A percentile compares a stretch with the other conserved stretches of the same genome.
phyloP scores from a whole-genome alignment of 2,888 invertebrate genomes.

The Gryllus longicercus region DNA sequence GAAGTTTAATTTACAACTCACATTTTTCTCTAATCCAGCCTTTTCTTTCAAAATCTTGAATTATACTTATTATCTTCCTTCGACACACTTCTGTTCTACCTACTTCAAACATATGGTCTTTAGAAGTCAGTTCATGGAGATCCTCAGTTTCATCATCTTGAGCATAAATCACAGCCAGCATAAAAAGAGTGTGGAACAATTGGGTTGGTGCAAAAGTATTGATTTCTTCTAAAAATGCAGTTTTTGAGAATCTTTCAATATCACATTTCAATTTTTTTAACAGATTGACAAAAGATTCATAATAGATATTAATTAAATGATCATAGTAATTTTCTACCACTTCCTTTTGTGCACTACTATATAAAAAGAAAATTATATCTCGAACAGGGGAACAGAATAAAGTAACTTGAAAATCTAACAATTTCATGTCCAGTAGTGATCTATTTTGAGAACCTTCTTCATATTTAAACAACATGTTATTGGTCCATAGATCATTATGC shows the following conservation, averaged over 20 bases:
- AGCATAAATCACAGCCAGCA: background rate
- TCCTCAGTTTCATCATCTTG: background rate
- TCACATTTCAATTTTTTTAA: background rate
- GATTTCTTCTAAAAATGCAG: background rate
- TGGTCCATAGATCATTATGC: slow-evolving; percentile 60
- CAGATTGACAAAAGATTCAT: background rate
- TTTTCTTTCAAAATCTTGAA: background rate
- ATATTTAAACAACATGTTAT: slow-evolving; percentile 56
- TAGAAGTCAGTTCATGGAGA: background rate
- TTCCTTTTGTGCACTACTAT: slow-evolving; percentile 46
- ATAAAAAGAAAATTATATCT: slow-evolving; percentile 57
- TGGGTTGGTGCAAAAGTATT: background rate
- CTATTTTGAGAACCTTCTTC: slow-evolving; percentile 44
- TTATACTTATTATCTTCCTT: background rate
- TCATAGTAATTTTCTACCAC: background rate
- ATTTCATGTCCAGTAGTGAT: slow-evolving; percentile 47
- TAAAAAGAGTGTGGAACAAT: background rate
- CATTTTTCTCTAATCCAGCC: background rate
- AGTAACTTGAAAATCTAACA: slow-evolving; percentile 59
- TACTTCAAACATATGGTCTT: background rate
- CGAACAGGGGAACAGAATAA: slow-evolving; percentile 52
- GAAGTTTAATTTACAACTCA: background rate
- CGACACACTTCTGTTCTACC: background rate
- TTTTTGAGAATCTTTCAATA: background rate
- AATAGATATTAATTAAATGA: background rate